phyloP scores from a whole-genome alignment of 2,797 vertebrate genomes.

The Loris lydekkerianus region DNA sequence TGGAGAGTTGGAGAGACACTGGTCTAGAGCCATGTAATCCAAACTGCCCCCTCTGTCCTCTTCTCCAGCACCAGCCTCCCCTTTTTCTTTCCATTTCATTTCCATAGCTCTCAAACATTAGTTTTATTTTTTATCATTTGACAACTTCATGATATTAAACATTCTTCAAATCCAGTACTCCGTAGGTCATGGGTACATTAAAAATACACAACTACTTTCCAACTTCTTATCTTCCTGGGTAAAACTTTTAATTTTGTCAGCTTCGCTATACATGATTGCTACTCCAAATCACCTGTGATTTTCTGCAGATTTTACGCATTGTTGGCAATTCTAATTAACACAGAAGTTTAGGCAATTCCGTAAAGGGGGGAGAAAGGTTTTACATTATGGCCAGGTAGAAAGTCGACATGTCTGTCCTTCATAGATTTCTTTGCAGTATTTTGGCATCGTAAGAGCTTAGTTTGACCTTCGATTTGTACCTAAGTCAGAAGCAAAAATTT shows the following conservation, averaged over 20 bases:
- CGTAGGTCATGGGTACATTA: not conserved
- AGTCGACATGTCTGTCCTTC: not conserved
- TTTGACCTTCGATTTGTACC: not conserved
- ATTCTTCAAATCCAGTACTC: not conserved
- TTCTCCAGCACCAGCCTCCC: not conserved
- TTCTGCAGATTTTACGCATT: not conserved
- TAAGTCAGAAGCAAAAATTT: constrained; percentile 37
- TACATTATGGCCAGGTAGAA: not conserved
- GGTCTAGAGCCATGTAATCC: not conserved
- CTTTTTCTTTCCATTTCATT: not conserved
- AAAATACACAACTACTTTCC: not conserved
- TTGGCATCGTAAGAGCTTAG: not conserved
- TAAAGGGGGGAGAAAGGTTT: not conserved
- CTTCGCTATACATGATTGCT: constrained; percentile 11
- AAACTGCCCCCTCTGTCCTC: not conserved
- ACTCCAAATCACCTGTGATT: not conserved
- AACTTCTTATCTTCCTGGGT: constrained; percentile 13
- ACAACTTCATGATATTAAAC: not conserved
- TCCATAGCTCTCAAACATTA: not conserved
- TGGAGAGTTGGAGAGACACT: not conserved
- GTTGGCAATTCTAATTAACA: not conserved
- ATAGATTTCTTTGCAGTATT: not conserved
- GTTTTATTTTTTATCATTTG: constrained; percentile 20
- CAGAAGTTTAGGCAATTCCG: not conserved
- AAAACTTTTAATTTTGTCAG: constrained; percentile 28